These are phyloP conservation scores for Diplodus sargus DNA, from an alignment of 2,797 vertebrate genomes.

Conservation along the genomic window DNA sequence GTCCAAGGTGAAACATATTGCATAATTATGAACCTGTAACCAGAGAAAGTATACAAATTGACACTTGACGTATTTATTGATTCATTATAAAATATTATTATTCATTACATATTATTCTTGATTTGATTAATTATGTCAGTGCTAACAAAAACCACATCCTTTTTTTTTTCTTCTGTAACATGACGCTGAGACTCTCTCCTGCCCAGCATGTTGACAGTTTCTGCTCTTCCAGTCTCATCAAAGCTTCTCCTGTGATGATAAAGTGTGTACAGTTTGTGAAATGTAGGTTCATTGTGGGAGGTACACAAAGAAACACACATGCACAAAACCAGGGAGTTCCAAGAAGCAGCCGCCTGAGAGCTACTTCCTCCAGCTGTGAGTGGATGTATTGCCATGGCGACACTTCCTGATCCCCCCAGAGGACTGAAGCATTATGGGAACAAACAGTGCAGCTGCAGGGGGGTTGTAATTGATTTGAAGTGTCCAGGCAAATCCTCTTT, in stretches of 20 bases:
- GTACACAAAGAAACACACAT: neutral
- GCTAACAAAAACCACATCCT: neutral
- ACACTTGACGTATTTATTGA: neutral
- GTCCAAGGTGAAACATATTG: no score
- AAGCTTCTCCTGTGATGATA: conserved; percentile 21
- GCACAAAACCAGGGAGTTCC: conserved; percentile 11
- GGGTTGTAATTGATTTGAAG: conserved; percentile 11
- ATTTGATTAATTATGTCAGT: neutral
- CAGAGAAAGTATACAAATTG: neutral
- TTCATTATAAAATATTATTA: neutral
- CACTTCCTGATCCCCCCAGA: conserved; percentile 36
- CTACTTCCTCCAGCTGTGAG: conserved; percentile 36
- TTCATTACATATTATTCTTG: neutral
- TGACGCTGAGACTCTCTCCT: neutral
- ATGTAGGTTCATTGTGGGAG: conserved; percentile 21
- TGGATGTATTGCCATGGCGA: conserved; percentile 44
- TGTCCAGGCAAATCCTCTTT: conserved; percentile 18
- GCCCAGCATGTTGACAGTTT: neutral
- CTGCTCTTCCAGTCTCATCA: conserved; percentile 11
- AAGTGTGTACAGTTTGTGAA: conserved; percentile 24
- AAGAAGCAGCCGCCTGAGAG: conserved; percentile 24
- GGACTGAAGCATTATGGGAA: conserved; percentile 40
- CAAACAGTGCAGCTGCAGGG: conserved; percentile 42
- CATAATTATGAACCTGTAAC: neutral
- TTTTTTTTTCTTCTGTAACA: neutral